Conservation (phyloP, 1,140 invertebrate species). For the Hycleus cichorii region DNA sequence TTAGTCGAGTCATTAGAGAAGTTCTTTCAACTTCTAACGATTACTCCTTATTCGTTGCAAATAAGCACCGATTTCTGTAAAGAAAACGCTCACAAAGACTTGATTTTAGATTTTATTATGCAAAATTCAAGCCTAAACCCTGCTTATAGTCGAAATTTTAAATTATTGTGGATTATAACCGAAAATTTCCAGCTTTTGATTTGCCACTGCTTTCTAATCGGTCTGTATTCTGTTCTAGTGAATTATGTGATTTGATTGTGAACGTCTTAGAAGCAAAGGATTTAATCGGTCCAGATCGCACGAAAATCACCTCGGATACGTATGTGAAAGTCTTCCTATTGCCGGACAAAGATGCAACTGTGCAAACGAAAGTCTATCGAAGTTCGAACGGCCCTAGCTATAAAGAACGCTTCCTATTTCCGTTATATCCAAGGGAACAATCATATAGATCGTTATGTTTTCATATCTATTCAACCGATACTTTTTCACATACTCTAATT, state of each 20-base stretch:
- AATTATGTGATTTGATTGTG: conserved; percentile 62
- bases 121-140: no score
- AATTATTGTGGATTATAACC: no score
- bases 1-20: no score
- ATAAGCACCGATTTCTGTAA: no score
- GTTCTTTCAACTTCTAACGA: no score
- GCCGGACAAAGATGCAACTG: conserved; percentile 62
- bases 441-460: conserved; percentile 48
- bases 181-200: no score
- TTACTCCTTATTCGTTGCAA: no score
- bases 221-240: conserved; percentile 42
- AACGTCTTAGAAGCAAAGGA: conserved; percentile 71
- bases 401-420: conserved; percentile 68
- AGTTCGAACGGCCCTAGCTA: conserved; percentile 60
- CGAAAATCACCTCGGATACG: conserved; percentile 56
- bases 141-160: no score
- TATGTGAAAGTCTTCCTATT: conserved; percentile 68
- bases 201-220: no score
- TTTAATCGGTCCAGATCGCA: conserved; percentile 53
- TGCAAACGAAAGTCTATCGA: conserved; percentile 67
- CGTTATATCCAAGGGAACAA: conserved; percentile 49
- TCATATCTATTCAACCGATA: conserved; percentile 55
- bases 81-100: no score
- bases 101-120: no score
- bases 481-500: conserved; percentile 55